Conservation (phyloP, 1,140 invertebrate species). For the Cryptotermes secundus region DNA sequence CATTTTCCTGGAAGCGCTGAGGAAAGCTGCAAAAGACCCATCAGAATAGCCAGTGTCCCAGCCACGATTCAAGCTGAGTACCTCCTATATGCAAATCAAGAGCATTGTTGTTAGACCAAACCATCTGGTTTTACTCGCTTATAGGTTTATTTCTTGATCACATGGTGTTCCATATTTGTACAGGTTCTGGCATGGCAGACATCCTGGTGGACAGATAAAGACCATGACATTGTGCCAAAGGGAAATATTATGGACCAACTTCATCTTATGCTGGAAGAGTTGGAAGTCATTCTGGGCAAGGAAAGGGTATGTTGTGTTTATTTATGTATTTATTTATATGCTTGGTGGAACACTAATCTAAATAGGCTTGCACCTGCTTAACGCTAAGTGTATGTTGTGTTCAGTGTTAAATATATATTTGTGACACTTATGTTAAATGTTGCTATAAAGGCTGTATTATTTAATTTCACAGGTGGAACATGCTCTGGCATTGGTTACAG, state of each 20-base stretch:
- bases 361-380: no score
- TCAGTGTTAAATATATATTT: no score
- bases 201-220: slow-evolving; percentile 56
- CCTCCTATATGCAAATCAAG: no score
- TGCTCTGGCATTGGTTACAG: slow-evolving; percentile 66
- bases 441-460: background rate
- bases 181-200: slow-evolving; percentile 67
- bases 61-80: no score
- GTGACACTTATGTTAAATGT: background rate
- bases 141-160: background rate
- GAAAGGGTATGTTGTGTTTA: slow-evolving; percentile 45
- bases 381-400: slow-evolving; percentile 42
- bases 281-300: slow-evolving; percentile 65
- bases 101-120: no score
- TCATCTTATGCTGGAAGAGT: slow-evolving; percentile 60
- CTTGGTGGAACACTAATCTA: no score
- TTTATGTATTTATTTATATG: no score
- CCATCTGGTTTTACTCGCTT: no score
- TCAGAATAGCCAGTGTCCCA: no score
- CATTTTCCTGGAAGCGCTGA: no score
- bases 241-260: slow-evolving; percentile 61
- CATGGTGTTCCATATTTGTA: background rate
- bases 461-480: slow-evolving; percentile 48
- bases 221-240: slow-evolving; percentile 50
- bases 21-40: no score